phyloP scores from a whole-genome alignment of 2,113 vertebrate genomes.

The Mirza zaza region DNA sequence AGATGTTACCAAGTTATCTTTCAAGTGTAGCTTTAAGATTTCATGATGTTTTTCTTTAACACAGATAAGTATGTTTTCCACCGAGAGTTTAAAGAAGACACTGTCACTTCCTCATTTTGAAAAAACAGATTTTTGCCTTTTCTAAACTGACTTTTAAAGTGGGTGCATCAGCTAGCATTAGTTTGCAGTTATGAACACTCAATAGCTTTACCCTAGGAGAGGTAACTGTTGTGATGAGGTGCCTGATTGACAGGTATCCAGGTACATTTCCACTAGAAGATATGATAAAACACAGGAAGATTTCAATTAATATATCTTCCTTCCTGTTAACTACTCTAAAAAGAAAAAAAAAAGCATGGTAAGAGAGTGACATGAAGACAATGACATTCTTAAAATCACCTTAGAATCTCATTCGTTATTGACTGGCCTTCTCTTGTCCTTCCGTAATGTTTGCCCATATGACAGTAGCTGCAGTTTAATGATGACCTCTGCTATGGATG shows the following conservation, averaged over 20 bases:
- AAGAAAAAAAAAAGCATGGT: not conserved
- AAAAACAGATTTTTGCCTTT: no score
- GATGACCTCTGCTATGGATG: no score
- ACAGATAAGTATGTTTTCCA: conserved; percentile 56
- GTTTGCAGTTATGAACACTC: no score
- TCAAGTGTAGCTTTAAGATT: conserved; percentile 65
- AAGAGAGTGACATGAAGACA: not conserved
- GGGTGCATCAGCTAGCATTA: no score
- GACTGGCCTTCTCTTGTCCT: no score
- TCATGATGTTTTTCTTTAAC: conserved; percentile 67
- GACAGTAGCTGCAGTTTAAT: no score
- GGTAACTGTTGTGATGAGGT: not conserved
- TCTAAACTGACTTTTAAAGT: no score
- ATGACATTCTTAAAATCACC: not conserved
- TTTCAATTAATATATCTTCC: not conserved
- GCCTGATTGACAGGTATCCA: not conserved
- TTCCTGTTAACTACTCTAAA: not conserved
- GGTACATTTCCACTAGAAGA: conserved; percentile 10
- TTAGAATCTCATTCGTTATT: not conserved
- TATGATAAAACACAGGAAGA: not conserved
- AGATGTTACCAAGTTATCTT: conserved; percentile 64
- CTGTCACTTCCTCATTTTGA: conserved; percentile 36
- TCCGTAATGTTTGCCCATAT: no score
- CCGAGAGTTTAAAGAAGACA: conserved; percentile 31
- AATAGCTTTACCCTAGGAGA: not conserved